These are phyloP conservation scores for Rutilus rutilus DNA, from an alignment of 2,113 vertebrate genomes.

Conservation along the genomic window DNA sequence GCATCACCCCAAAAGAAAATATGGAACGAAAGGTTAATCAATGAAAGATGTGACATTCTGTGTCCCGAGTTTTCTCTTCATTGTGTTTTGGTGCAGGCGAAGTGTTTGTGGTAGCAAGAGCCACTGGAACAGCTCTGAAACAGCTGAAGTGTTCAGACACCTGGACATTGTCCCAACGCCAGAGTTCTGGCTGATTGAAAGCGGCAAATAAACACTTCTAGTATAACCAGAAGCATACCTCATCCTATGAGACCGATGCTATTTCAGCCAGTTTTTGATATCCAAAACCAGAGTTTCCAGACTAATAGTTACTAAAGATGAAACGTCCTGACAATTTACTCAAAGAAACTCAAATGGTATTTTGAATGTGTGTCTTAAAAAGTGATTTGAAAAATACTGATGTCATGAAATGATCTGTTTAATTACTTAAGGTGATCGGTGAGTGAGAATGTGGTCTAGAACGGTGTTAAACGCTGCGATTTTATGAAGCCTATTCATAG, in stretches of 20 bases:
- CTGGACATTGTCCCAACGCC: constrained; percentile 38
- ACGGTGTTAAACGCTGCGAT: not conserved
- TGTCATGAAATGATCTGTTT: constrained; percentile 17
- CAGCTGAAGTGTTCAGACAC: constrained; percentile 27
- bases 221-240: constrained; percentile 42
- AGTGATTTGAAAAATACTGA: not conserved
- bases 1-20: no score
- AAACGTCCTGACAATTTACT: constrained; percentile 24
- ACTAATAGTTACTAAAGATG: constrained; percentile 21
- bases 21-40: not conserved
- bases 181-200: constrained; percentile 36
- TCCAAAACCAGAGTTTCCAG: constrained; percentile 40
- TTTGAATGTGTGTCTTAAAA: constrained; percentile 1
- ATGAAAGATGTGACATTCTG: not conserved
- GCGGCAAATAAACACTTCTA: constrained; percentile 54
- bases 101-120: constrained; percentile 43
- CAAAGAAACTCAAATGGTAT: not conserved
- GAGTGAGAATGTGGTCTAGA: constrained; percentile 20
- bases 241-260: constrained; percentile 27
- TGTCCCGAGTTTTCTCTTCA: not conserved
- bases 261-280: constrained; percentile 20
- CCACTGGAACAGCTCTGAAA: constrained; percentile 40
- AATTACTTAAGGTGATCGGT: not conserved
- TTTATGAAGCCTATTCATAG: constrained; percentile 14
- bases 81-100: not conserved